These are phyloP conservation scores for Drosophila pegasa DNA, from an alignment of 2,888 invertebrate species.

Conservation along the genomic window DNA sequence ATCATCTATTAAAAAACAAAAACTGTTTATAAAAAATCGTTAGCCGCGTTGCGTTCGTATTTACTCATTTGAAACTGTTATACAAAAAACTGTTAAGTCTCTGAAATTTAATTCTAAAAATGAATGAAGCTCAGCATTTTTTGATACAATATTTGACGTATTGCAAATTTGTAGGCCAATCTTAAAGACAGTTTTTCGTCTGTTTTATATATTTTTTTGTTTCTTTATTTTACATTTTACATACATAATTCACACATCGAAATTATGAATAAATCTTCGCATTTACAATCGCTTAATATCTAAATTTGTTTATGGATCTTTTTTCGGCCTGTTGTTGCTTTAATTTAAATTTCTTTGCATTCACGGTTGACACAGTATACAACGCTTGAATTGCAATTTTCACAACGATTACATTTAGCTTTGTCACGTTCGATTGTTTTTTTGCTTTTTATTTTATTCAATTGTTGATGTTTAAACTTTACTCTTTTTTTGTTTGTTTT, in stretches of 20 bases:
- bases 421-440: slow-evolving; percentile 69
- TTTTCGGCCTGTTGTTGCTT: slow-evolving; percentile 53
- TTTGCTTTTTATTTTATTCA: slow-evolving; percentile 39
- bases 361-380: slow-evolving; percentile 34
- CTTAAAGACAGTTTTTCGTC: background rate
- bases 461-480: slow-evolving; percentile 43
- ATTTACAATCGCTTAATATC: slow-evolving; percentile 73
- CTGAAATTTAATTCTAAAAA: background rate
- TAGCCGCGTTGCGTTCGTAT: background rate
- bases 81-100: background rate
- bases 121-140: background rate
- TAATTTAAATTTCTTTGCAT: slow-evolving; percentile 27
- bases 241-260: slow-evolving; percentile 80
- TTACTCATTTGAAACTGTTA: slow-evolving; percentile 1
- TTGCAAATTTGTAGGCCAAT: too few relatives aligned
- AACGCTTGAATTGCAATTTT: slow-evolving; percentile 34
- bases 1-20: too few relatives aligned
- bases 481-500: slow-evolving; percentile 60
- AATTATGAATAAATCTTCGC: slow-evolving; percentile 74
- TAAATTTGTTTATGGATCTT: slow-evolving; percentile 71
- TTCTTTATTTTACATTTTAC: slow-evolving; percentile 82
- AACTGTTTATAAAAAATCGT: too few relatives aligned
- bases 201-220: slow-evolving; percentile 76
- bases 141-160: background rate
- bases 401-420: slow-evolving; percentile 65